Percentiles rank a stretch among this genome's conserved stretches.
These are phyloP conservation scores for Prosopocoilus inquinatus DNA, from an alignment of 2,888 invertebrate genomes.

Conservation along the genomic window DNA sequence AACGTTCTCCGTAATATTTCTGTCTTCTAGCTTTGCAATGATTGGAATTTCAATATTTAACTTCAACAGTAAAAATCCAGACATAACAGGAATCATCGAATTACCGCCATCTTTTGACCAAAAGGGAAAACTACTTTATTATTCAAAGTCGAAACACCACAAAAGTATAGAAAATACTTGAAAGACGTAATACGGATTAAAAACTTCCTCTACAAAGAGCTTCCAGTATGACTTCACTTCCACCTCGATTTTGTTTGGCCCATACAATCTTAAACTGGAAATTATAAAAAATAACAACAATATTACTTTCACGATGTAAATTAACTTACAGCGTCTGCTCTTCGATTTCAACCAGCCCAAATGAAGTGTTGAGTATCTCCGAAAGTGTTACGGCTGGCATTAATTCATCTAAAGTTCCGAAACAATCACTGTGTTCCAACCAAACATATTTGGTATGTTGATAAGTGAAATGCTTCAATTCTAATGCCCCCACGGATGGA, in stretches of 20 bases:
- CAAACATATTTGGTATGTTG: constrained; percentile 60
- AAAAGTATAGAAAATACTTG: constrained; percentile 80
- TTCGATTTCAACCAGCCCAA: constrained; percentile 56
- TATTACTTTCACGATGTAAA: not conserved
- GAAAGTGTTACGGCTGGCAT: constrained; percentile 50
- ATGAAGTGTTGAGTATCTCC: constrained; percentile 54
- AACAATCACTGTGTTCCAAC: constrained; percentile 53
- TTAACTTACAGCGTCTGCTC: constrained; percentile 58
- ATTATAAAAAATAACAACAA: constrained; percentile 7
- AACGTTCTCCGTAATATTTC: no score
- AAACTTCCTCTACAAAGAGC: constrained; percentile 69
- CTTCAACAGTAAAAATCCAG: no score
- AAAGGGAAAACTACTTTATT: no score
- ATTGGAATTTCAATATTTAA: no score
- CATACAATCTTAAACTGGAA: constrained; percentile 68
- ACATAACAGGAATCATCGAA: no score
- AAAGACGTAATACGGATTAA: constrained; percentile 88
- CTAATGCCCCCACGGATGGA: constrained; percentile 24
- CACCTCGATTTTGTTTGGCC: constrained; percentile 69
- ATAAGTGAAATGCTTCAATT: constrained; percentile 56
- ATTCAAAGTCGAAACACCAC: constrained; percentile 86
- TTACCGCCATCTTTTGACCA: no score
- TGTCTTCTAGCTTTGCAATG: no score
- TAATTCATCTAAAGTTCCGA: constrained; percentile 53
- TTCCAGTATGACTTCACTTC: constrained; percentile 69